A percentile compares a stretch with the other conserved stretches of the same genome.
Evolutionary conservation across 2,797 vertebrate species (phyloP).

Genomic region (Neosilurus mollespiculum): DNA sequence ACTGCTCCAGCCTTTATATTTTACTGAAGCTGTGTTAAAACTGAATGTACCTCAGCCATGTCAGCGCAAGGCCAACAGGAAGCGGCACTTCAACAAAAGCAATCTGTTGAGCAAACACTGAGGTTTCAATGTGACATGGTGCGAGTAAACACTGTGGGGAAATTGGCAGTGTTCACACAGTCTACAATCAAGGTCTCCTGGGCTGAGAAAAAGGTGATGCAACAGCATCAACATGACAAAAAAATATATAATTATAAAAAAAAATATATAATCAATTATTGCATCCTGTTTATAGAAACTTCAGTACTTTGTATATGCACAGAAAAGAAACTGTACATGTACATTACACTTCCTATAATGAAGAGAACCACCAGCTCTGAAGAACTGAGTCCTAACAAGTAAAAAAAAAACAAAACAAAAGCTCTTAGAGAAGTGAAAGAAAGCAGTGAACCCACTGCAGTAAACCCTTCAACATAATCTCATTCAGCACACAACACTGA

Average conservation of each 20-base stretch:
- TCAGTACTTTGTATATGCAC: neutral
- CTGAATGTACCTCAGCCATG: neutral
- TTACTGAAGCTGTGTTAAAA: neutral
- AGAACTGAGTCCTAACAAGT: neutral
- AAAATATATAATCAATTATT: neutral
- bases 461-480: neutral
- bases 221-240: neutral
- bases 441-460: neutral
- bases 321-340: neutral
- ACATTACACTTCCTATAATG: neutral
- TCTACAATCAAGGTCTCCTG: neutral
- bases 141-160: constrained; percentile 25
- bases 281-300: neutral
- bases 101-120: constrained; percentile 30
- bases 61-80: constrained; percentile 35
- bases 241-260: too few species aligned
- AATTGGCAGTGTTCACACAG: constrained; percentile 2
- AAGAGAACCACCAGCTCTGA: neutral
- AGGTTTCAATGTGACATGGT: constrained; percentile 14
- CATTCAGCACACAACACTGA: neutral
- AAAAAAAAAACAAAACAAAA: neutral
- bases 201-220: neutral
- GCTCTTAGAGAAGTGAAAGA: neutral
- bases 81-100: constrained; percentile 37
- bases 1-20: neutral